Evolutionary conservation across 2,888 invertebrate species (phyloP), one percentile per base, ranked within the genome.

Genomic region (Dryobotodes eremita): DNA sequence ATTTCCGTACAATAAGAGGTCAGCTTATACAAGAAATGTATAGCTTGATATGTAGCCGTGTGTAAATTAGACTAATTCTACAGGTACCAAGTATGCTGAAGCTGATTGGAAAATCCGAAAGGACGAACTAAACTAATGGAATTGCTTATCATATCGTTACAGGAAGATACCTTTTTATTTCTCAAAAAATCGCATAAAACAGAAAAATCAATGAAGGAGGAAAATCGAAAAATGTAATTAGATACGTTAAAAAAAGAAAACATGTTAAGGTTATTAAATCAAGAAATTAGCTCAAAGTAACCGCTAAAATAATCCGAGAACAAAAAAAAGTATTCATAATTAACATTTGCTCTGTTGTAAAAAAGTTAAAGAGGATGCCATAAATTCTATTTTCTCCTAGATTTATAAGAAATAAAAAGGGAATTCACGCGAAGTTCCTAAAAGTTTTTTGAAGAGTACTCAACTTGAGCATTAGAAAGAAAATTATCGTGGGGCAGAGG

Each of bases 381-480:
- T 93, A 93, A 94, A 94, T 93, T 92, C 89, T 92, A 92, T 93
- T 92, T 92, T 92, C 89, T 91, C 89, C 89, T 91, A 92, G 91
- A 93, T 94, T 93, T 92, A 90, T 91, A 90, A 92, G 90, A 92
- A 93, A 94, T 92, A 91, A 94, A 94, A 92, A 86, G 78, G 71
- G 90, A 91, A 92, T 91, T 92, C 89, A 90, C 89, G 86, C 90
- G 91, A 91, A 91, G 89, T 89, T 87, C 85, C 89, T 71, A 84
- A 91, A 94, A 94, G 84, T 92, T 94, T 88, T 92, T 91, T 90
- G 91, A 93, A 91, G 92, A 92, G 91, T 92, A 91, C 90, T 90
- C 89, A 94, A 94, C 93, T 95, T 94, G 84, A 89, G 91, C 92
- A 93, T 95, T 94, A 95, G 93, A 94, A 94, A 93, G 93, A 92